A percentile compares a stretch with the other conserved stretches of the same genome.
Conservation (phyloP, 2,113 vertebrate genomes). For the Lepus americanus region DNA sequence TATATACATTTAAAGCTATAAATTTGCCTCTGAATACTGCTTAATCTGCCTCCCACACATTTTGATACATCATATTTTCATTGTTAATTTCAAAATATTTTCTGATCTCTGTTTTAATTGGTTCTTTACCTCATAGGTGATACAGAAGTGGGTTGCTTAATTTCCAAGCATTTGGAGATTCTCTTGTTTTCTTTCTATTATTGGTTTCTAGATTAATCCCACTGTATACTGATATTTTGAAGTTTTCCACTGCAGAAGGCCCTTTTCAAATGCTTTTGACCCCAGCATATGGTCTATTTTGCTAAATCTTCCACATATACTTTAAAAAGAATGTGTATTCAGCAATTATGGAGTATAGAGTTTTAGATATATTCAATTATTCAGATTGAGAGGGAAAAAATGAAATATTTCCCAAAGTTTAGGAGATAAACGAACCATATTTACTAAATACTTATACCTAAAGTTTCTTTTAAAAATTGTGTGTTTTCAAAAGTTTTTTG, state of each 20-base stretch:
- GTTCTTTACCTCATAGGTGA: not conserved
- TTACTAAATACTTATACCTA: not conserved
- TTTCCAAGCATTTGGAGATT: constrained; percentile 23
- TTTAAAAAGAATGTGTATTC: not conserved
- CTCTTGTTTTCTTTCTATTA: not conserved
- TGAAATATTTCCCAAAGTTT: constrained; percentile 21
- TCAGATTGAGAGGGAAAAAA: not conserved
- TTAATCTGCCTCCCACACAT: not conserved
- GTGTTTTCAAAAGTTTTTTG: too few relatives aligned
- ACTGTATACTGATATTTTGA: not conserved
- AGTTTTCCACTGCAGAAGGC: not conserved
- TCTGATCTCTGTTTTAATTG: constrained; percentile 15
- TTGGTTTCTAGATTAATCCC: constrained; percentile 33
- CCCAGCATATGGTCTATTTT: not conserved
- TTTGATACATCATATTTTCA: constrained; percentile 1
- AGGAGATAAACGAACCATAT: not conserved
- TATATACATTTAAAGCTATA: not conserved
- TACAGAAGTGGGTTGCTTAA: not conserved
- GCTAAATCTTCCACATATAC: not conserved
- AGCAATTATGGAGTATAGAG: not conserved
- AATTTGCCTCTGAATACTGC: not conserved
- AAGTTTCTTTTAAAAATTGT: too few relatives aligned
- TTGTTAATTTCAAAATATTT: constrained; percentile 39
- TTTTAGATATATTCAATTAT: not conserved
- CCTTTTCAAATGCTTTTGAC: constrained; percentile 52